Conservation (phyloP, 2,888 invertebrate genomes). For the Xestia c-nigrum region DNA sequence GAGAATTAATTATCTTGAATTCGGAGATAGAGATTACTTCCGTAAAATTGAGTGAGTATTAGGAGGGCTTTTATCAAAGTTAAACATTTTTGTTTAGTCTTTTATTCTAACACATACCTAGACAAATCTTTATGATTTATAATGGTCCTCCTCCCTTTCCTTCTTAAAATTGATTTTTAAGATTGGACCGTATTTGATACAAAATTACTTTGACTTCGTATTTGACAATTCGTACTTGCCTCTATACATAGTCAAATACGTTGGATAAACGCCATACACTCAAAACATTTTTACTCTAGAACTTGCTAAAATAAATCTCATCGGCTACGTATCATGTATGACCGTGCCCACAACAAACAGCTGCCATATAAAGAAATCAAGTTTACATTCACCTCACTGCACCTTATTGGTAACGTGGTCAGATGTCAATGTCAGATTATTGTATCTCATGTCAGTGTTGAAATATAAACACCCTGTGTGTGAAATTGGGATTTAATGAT, state of each 20-base stretch:
- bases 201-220: background rate
- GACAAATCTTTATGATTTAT: background rate
- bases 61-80: background rate
- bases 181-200: too few species aligned
- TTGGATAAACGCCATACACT: background rate
- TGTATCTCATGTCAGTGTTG: constrained; percentile 54
- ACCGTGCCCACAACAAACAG: constrained; percentile 50
- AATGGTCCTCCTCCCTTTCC: background rate
- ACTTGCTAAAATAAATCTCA: constrained; percentile 20
- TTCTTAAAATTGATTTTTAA: too few species aligned
- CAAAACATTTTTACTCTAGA: background rate
- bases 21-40: background rate
- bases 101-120: background rate
- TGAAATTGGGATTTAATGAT: constrained; percentile 22
- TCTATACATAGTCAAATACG: background rate
- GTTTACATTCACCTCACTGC: constrained; percentile 83
- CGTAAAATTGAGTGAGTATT: background rate
- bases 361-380: constrained; percentile 82
- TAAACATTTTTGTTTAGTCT: background rate
- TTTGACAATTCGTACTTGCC: too few species aligned
- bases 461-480: constrained; percentile 51
- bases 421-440: constrained; percentile 81
- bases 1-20: background rate
- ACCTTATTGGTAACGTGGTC: constrained; percentile 78
- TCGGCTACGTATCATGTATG: constrained; percentile 34